Evolutionary conservation across 1,140 invertebrate genomes (phyloP).

Genomic region (Oryzaephilus surinamensis): DNA sequence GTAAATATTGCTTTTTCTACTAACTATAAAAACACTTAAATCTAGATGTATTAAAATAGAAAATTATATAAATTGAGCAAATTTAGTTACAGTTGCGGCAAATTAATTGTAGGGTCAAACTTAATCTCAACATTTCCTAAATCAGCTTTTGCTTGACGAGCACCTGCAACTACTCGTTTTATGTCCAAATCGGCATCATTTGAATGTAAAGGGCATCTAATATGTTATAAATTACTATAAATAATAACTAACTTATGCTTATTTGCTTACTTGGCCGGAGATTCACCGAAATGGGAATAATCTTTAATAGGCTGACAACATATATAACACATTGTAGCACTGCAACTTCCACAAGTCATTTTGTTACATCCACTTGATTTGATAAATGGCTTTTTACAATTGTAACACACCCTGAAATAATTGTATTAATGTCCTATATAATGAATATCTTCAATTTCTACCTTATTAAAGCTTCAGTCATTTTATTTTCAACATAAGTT

Average conservation of each 20-base stretch:
- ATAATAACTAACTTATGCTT: too few species aligned
- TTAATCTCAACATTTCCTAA: too few species aligned
- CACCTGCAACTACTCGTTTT: slow-evolving; percentile 21
- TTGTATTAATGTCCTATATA: slow-evolving; percentile 4
- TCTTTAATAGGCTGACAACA: slow-evolving; percentile 46
- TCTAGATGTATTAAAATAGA: too few species aligned
- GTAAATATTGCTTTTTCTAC: too few species aligned
- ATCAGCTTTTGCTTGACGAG: slow-evolving; percentile 19
- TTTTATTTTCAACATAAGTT: slow-evolving; percentile 51
- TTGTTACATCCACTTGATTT: slow-evolving; percentile 61
- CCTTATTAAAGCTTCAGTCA: slow-evolving; percentile 53
- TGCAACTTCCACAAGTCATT: slow-evolving; percentile 58
- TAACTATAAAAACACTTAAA: too few species aligned
- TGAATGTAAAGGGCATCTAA: slow-evolving; percentile 26
- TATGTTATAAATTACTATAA: slow-evolving; percentile 6
- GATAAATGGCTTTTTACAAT: slow-evolving; percentile 47
- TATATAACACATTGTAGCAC: slow-evolving; percentile 57
- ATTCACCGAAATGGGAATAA: slow-evolving; percentile 52
- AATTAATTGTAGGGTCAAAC: too few species aligned
- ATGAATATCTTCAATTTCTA: slow-evolving; percentile 10
- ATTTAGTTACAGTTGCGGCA: too few species aligned
- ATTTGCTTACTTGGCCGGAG: slow-evolving; percentile 33
- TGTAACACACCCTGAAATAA: slow-evolving; percentile 43
- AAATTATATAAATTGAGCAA: too few species aligned
- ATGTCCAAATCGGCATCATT: slow-evolving; percentile 20